A percentile compares a stretch with the other conserved stretches of the same genome.
Conservation (phyloP, 2,888 invertebrate species). For the Dascillus cervinus region DNA sequence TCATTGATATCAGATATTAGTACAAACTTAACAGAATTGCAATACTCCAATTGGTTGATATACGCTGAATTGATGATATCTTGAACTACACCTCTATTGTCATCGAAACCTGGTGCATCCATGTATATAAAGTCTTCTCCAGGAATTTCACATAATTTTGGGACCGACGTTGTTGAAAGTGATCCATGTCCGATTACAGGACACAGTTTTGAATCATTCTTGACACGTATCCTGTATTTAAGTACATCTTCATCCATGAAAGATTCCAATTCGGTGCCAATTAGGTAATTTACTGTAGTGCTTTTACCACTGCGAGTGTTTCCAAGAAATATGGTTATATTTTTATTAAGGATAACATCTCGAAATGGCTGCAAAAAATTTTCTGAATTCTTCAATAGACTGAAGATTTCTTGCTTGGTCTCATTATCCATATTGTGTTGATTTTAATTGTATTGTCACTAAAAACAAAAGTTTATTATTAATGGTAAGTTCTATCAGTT, state of each 20-base stretch:
- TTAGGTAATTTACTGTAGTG: constrained; percentile 8
- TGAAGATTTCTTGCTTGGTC: constrained; percentile 6
- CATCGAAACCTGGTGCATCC: constrained; percentile 12
- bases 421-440: too few relatives aligned
- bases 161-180: constrained; percentile 7
- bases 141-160: constrained; percentile 3
- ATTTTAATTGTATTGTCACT: too few relatives aligned
- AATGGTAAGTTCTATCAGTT: too few relatives aligned
- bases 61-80: constrained; percentile 9
- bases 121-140: constrained; percentile 3
- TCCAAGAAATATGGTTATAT: constrained; percentile 9
- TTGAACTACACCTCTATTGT: constrained; percentile 9
- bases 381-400: constrained; percentile 8
- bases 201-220: neutral
- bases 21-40: constrained; percentile 7
- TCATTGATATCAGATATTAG: constrained; percentile 7
- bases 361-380: constrained; percentile 4
- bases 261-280: constrained; percentile 1
- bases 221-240: constrained; percentile 3
- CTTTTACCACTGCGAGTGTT: constrained; percentile 11
- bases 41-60: constrained; percentile 11
- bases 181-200: constrained; percentile 7
- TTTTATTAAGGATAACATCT: constrained; percentile 5
- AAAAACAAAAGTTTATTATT: too few relatives aligned
- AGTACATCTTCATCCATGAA: constrained; percentile 4